Conservation (phyloP, 1,140 invertebrate genomes). For the Drosophila albomicans region DNA sequence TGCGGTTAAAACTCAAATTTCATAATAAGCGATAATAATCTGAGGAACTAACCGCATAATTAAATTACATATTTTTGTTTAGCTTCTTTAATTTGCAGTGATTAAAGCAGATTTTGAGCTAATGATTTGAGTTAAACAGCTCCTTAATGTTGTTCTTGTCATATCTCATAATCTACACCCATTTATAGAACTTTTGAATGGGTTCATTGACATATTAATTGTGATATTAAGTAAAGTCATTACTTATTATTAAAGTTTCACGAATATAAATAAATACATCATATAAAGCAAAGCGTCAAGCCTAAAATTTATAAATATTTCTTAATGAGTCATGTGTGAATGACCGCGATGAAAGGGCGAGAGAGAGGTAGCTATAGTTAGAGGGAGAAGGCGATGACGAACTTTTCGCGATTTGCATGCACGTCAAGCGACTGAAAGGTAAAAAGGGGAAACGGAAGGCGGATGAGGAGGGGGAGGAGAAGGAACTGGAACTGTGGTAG, state of each 20-base stretch:
- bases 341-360: not conserved
- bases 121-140: not conserved
- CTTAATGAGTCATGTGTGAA: constrained; percentile 51
- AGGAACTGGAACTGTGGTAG: not conserved
- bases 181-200: not conserved
- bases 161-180: not conserved
- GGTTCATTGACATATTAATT: constrained; percentile 25
- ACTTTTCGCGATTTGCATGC: constrained; percentile 40
- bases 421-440: not conserved
- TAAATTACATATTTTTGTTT: too few relatives aligned
- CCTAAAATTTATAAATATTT: constrained; percentile 29
- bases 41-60: too few relatives aligned
- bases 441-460: not conserved
- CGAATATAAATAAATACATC: constrained; percentile 18
- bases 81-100: too few relatives aligned
- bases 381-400: not conserved
- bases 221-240: constrained; percentile 28
- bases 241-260: too few relatives aligned
- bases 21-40: too few relatives aligned
- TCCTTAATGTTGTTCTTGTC: not conserved
- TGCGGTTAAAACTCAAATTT: too few relatives aligned
- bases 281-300: constrained; percentile 6
- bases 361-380: not conserved
- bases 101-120: too few relatives aligned
- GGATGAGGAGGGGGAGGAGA: not conserved